These are phyloP conservation scores for Drosophila burlai DNA, from an alignment of 1,140 invertebrate species.

Conservation along the genomic window DNA sequence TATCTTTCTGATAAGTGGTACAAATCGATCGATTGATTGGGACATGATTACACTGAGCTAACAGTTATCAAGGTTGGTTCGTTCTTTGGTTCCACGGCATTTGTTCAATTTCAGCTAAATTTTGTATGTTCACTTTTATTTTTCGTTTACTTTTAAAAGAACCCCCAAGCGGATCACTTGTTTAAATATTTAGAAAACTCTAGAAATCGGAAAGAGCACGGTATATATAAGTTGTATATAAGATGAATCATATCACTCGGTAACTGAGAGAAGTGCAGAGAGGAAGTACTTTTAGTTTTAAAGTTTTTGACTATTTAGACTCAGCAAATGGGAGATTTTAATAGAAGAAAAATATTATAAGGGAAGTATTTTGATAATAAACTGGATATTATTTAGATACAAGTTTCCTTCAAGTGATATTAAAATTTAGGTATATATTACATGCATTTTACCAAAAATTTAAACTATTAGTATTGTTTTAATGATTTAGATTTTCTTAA, in stretches of 20 bases:
- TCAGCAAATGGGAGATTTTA: background rate
- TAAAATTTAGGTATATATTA: too few species aligned
- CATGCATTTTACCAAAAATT: too few species aligned
- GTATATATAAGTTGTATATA: conserved; percentile 7
- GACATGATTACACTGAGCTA: conserved; percentile 38
- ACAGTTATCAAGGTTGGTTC: conserved; percentile 15
- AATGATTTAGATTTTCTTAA: too few species aligned
- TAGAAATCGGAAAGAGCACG: background rate
- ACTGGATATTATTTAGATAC: background rate
- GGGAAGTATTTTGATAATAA: background rate
- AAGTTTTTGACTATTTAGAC: background rate
- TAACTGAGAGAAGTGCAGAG: background rate
- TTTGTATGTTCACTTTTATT: background rate
- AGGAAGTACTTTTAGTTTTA: background rate
- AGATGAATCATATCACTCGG: conserved; percentile 17
- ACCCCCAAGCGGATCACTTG: background rate
- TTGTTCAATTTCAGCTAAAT: background rate
- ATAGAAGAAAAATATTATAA: background rate
- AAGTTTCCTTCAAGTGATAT: background rate
- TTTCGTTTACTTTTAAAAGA: background rate
- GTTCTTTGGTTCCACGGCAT: background rate
- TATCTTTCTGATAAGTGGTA: conserved; percentile 27
- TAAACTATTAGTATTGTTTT: too few species aligned
- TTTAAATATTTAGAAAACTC: conserved; percentile 48
- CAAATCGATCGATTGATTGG: conserved; percentile 4